Evolutionary conservation across 2,113 vertebrate genomes (phyloP), one percentile per base, ranked within the genome.

Genomic region (Spea bombifrons): DNA sequence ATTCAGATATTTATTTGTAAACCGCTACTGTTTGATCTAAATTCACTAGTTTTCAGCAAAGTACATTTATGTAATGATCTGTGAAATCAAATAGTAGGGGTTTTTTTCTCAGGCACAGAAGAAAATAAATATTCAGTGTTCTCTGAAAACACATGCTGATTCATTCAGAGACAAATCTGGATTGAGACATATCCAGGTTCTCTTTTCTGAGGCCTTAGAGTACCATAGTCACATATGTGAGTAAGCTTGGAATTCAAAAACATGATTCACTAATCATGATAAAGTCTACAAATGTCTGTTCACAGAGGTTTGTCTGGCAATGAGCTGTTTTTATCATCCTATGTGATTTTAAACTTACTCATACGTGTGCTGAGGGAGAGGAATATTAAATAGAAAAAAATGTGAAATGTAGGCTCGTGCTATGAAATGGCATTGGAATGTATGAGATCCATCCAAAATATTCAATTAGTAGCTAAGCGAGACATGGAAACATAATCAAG

Each of bases 231-330:
- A 86, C 90, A 84, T 81, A 85, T 88, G 87, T 87, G 83, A 90
- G 85, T 84, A 84, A 89, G 87, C 80, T 82, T 92, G 88, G 88
- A 94, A 94, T 94, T 93, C 88, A 89, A 67, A 92, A 85, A 89
- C 91, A 86, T 88, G 90, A 93, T 94, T 94, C 83, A 89, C 90
- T 92, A 94, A 93, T 90, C 91, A 82, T 85, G 88, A 86, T 85
- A 91, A 92, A 93, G 87, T 88, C 82, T 74, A 86, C 77, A 87
- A 83, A 86, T 85, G 83, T 88, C 83, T 86, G 74, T 80, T 86
- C 83, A 87, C 88, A 89, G 86, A 86, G 79, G 75, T 81, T 81
- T 84, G 66, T 88, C 82, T 91, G 88, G 61, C 87, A 86, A 13
- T 81, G 85, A 74, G 90, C 83, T 87, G 81, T 82, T 73, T 81